Evolutionary conservation across 2,888 invertebrate species (phyloP), one percentile per base, ranked within the genome.

Genomic region (Sesamia inferens): DNA sequence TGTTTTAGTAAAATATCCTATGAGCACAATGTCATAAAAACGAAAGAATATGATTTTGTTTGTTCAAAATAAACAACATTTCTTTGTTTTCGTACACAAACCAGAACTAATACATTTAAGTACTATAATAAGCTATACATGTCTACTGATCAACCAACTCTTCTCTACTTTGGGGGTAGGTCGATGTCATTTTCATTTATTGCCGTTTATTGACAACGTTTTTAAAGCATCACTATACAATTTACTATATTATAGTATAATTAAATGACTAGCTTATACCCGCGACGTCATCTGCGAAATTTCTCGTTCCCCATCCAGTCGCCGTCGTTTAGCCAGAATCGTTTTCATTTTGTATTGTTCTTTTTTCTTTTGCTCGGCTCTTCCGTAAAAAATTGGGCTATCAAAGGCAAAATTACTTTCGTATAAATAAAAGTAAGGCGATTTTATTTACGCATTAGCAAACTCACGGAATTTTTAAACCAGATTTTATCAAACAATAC

Each of bases 161-260:
- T 31, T 65, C 59, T 76, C 54, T 22, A 5, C 16, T 13, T 14
- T 42, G 11, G 11, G 13, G 59, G 55, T 11, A 42, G 16, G 24
- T 64, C 62, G 69, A 70, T 67, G 63, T 58, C 63, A 51, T 68
- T 55, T 44, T 22, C 19, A 6, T 77, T 47, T 58, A 82, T 68
- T 44, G 67, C 47, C 31, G 31, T 31, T 31, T 31, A 31, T 31
- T 31, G 31, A 31, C 31, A 31, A 31, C 31, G 11, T 63, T 14
- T 64, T 63, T 11, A n/a, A 59, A 22, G n/a, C 67, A 68, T 64
- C 67, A 19, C 10, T 48, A 6, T 24, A 3, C 10, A 48, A 55
- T 68, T 55, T 57, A 22, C 47, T 31, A 31, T 31, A 31, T 31
- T 31, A 31, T 31, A 51, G 22, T 62, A 13, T 44, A 44, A 44